Base-by-base conservation (phyloP, 2,797 vertebrate genomes). In the Champsocephalus esox region DNA sequence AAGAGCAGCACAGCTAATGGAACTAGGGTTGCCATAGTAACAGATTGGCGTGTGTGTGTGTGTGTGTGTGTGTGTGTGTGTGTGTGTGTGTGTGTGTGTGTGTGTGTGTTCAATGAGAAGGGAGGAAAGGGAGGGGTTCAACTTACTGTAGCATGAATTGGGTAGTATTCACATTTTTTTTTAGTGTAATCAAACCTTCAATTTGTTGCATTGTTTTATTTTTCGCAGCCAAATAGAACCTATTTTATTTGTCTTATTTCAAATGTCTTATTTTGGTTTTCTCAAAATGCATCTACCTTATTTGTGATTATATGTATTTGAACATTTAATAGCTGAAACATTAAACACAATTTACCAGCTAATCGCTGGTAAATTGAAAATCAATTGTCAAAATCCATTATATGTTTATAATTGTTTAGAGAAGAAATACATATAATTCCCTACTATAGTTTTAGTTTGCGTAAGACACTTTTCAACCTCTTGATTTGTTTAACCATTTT, bases 11-110 rank as follows among this genome's bases (percentile, higher is more conserved):
- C 19, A 21, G 75, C 83, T 83, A 85, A 87, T 83, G 81, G 88
- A 84, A 75, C 38, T 6, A 24, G 28, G 64, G 93, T 94, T 94
- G 78, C 87, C 83, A 93, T 94, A 61, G 93, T 77, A 89, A 95
- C 93, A 89, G 88, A 93, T 93, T 92, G 89, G 85, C 85, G 79
- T 38, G 34, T 1, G 6, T 38, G 8, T 9, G 45, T 28, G 21
- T 21, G 21, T 21, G 21, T 21, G 21, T 21, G 21, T 21, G 21
- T 21, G 21, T 21, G 21, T 21, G 21, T 21, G 34, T 8, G 6
- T 38, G 8, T 9, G 45, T 28, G 48, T 14, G 44, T 41, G 28
- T 43, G 17, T 13, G 52, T 52, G 58, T 50, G 34, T 8, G 44
- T 41, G 28, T 43, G 17, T 13, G 52, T 52, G 58, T 50, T 55